A percentile compares a stretch with the other conserved stretches of the same genome.
These are phyloP conservation scores for Cotesia typhae DNA, from an alignment of 1,140 invertebrate genomes.

Conservation along the genomic window DNA sequence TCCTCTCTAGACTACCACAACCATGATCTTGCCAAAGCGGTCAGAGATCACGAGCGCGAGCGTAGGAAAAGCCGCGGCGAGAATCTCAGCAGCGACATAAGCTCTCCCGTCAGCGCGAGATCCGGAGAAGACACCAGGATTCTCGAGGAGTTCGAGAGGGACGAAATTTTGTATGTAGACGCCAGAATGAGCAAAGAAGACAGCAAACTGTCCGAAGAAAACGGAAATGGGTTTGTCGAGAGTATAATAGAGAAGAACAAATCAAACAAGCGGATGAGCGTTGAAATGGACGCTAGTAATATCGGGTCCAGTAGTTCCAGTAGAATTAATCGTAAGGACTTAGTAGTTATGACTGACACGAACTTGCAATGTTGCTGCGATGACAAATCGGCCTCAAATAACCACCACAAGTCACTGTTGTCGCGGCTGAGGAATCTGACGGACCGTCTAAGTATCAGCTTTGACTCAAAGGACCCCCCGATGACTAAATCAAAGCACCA, in stretches of 20 bases:
- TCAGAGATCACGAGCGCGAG: conserved; percentile 58
- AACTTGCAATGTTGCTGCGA: conserved; percentile 54
- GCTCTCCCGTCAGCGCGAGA: conserved; percentile 55
- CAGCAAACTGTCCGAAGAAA: conserved; percentile 45
- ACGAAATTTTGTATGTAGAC: conserved; percentile 44
- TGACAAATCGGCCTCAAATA: conserved; percentile 49
- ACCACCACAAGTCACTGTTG: conserved; percentile 59
- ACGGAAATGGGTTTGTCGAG: conserved; percentile 43
- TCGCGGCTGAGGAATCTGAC: conserved; percentile 58
- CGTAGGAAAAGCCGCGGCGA: conserved; percentile 53
- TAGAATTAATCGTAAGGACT: conserved; percentile 27
- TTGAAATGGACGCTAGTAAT: conserved; percentile 21
- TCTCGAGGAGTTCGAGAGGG: conserved; percentile 53
- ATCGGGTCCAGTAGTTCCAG: no score
- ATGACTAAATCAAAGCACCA: conserved; percentile 48
- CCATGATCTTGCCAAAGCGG: conserved; percentile 57
- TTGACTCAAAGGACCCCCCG: conserved; percentile 56
- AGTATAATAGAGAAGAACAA: conserved; percentile 37
- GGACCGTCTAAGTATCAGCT: conserved; percentile 59
- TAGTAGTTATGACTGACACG: conserved; percentile 21
- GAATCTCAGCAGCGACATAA: conserved; percentile 55
- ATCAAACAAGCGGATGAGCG: conserved; percentile 39
- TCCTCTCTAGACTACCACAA: conserved; percentile 61
- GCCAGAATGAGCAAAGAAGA: conserved; percentile 32
- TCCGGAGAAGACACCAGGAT: conserved; percentile 56